phyloP scores from a whole-genome alignment of 2,113 vertebrate genomes.

The Callithrix jacchus region DNA sequence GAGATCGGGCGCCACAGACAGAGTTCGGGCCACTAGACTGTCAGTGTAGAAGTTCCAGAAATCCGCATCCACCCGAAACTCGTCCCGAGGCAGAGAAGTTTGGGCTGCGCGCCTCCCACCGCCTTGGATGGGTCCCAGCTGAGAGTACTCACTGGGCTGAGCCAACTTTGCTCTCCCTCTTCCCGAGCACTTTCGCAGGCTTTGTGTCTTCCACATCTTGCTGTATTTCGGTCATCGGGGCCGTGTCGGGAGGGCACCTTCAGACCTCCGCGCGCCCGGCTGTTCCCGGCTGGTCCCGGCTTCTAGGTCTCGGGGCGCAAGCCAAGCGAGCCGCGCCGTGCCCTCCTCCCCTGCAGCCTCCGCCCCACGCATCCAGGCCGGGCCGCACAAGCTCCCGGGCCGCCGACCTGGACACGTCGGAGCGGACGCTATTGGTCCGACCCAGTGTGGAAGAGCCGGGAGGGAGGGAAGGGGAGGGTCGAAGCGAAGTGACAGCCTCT shows the following conservation, averaged over 20 bases:
- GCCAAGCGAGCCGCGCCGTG: background rate
- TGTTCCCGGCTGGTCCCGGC: background rate
- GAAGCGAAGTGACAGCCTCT: constrained; percentile 19
- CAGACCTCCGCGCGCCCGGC: background rate
- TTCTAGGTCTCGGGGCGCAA: background rate
- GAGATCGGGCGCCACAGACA: background rate
- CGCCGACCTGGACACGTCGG: constrained; percentile 64
- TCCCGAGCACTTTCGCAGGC: constrained; percentile 50
- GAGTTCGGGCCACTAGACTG: background rate
- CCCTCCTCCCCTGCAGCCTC: background rate
- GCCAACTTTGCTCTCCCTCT: constrained; percentile 70
- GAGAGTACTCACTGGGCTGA: constrained; percentile 77
- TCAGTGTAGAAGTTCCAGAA: background rate
- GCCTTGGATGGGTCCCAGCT: background rate
- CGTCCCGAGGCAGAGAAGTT: background rate
- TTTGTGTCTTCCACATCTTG: constrained; percentile 79
- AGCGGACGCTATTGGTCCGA: constrained; percentile 27
- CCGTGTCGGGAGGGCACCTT: constrained; percentile 34
- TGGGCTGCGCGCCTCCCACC: background rate
- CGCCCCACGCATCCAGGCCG: background rate
- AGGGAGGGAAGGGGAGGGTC: background rate
- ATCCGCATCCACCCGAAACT: background rate
- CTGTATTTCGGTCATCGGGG: constrained; percentile 78
- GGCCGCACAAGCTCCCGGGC: background rate
- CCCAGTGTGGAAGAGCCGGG: background rate